A percentile compares a stretch with the other conserved stretches of the same genome.
phyloP scores from a whole-genome alignment of 2,888 invertebrate genomes.

The Mantis religiosa region DNA sequence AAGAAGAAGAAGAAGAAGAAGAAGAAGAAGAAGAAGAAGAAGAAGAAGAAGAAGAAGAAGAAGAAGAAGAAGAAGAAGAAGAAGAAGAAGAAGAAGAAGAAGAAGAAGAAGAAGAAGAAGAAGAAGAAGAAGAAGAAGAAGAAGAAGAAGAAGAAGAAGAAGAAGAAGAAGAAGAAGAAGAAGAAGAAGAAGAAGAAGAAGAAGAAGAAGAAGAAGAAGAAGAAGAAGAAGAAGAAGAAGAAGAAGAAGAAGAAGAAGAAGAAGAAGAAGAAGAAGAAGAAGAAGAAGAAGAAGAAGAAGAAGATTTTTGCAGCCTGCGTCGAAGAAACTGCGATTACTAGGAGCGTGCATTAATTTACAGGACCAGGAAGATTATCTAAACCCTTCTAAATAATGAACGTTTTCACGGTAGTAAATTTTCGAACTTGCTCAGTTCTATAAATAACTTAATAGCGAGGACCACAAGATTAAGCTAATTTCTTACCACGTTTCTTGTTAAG shows the following conservation, averaged over 20 bases:
- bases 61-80: not conserved
- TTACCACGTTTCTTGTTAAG: too few species aligned
- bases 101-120: not conserved
- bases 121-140: not conserved
- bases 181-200: not conserved
- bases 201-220: not conserved
- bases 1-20: not conserved
- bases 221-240: not conserved
- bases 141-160: not conserved
- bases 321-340: too few species aligned
- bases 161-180: not conserved
- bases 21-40: not conserved
- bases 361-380: too few species aligned
- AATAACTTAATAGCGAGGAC: too few species aligned
- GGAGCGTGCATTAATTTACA: too few species aligned
- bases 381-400: too few species aligned
- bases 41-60: not conserved
- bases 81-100: not conserved
- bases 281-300: too few species aligned
- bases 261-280: slow-evolving; percentile 11
- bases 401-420: too few species aligned
- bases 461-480: too few species aligned
- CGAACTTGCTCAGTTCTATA: too few species aligned
- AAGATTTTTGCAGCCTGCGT: too few species aligned
- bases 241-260: slow-evolving; percentile 24